These are phyloP conservation scores for Dolichoris vasculosae DNA, from an alignment of 1,140 invertebrate genomes.

Conservation along the genomic window DNA sequence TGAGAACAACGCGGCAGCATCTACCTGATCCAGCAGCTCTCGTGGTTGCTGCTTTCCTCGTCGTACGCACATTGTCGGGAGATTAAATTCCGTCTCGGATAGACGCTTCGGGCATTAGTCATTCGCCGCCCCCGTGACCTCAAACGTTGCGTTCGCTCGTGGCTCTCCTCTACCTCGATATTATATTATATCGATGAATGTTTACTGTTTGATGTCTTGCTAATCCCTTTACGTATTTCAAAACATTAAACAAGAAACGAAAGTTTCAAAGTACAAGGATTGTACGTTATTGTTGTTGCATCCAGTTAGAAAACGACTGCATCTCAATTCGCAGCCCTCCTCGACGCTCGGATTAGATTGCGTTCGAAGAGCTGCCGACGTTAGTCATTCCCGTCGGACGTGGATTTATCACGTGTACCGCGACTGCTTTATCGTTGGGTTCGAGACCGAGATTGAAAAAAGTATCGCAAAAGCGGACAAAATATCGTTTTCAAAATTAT, in stretches of 20 bases:
- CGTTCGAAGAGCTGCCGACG: constrained; percentile 46
- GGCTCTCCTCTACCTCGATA: background rate
- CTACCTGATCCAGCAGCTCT: constrained; percentile 20
- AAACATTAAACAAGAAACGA: constrained; percentile 15
- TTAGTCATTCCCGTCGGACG: constrained; percentile 53
- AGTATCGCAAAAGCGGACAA: background rate
- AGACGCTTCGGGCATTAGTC: constrained; percentile 23
- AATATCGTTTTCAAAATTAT: background rate
- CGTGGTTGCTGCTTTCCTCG: background rate
- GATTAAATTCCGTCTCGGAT: constrained; percentile 32
- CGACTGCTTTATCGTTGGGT: constrained; percentile 7
- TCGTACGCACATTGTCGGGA: background rate
- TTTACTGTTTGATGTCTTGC: background rate
- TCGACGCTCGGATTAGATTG: constrained; percentile 55
- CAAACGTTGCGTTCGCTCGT: background rate
- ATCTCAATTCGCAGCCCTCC: constrained; percentile 26
- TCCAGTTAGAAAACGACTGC: constrained; percentile 12
- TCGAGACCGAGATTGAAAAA: background rate
- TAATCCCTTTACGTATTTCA: background rate
- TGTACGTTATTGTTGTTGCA: background rate
- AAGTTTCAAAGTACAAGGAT: background rate
- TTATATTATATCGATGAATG: constrained; percentile 16
- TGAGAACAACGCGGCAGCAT: constrained; percentile 28
- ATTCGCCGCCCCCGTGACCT: constrained; percentile 15
- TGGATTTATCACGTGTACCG: constrained; percentile 2